Evolutionary conservation across 2,797 vertebrate species (phyloP).

Genomic region (Pseudochirops cupreus): DNA sequence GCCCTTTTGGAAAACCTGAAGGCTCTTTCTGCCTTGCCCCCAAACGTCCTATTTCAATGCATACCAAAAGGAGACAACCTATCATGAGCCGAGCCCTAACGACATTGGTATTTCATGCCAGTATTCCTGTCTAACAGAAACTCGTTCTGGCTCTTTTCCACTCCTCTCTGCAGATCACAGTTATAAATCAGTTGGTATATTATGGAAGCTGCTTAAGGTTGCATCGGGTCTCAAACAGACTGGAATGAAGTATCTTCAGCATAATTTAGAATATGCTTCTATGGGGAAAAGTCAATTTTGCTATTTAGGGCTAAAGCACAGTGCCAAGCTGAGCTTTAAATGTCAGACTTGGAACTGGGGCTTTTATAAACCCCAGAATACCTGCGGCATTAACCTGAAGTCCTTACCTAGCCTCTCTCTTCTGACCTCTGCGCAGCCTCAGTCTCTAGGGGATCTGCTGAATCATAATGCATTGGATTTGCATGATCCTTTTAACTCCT

Average conservation of each 20-base stretch:
- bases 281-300: conserved; percentile 62
- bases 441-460: conserved; percentile 27
- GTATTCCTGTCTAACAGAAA: conserved; percentile 70
- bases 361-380: conserved; percentile 38
- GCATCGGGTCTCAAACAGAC: conserved; percentile 18
- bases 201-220: conserved; percentile 56
- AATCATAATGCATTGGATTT: conserved; percentile 38
- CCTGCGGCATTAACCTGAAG: conserved; percentile 16
- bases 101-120: conserved; percentile 64
- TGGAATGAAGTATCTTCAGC: conserved; percentile 55
- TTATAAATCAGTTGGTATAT: conserved; percentile 67
- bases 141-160: conserved; percentile 64
- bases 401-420: conserved; percentile 23
- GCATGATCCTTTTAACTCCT: conserved; percentile 10
- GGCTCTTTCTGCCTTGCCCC: conserved; percentile 40
- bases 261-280: conserved; percentile 67
- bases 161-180: conserved; percentile 68
- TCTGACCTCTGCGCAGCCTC: conserved; percentile 53
- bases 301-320: conserved; percentile 62
- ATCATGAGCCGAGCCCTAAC: not conserved
- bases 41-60: conserved; percentile 60
- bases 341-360: conserved; percentile 54
- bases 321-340: conserved; percentile 55
- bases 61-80: conserved; percentile 28
- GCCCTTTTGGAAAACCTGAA: not conserved